Evolutionary conservation across 2,797 vertebrate species (phyloP).

Genomic region (Chaetodon trifasciatus): DNA sequence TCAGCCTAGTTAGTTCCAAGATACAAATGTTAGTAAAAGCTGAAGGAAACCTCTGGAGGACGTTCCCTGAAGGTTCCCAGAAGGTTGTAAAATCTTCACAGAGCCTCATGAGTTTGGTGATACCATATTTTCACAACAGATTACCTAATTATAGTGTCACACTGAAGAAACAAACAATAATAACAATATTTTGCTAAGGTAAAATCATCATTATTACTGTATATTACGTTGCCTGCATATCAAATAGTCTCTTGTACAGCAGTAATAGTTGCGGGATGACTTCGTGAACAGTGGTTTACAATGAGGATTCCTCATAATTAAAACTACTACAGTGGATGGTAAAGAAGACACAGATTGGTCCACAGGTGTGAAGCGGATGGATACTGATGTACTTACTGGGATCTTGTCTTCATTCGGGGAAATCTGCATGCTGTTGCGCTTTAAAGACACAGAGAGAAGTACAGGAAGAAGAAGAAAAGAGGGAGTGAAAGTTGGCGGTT

Average conservation of each 20-base stretch:
- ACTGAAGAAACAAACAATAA: background rate
- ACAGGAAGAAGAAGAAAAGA: slow-evolving; percentile 10
- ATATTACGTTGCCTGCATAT: background rate
- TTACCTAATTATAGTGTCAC: background rate
- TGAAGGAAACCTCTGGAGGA: slow-evolving; percentile 14
- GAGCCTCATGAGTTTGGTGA: background rate
- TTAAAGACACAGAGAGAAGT: slow-evolving; percentile 62
- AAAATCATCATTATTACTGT: too few species aligned
- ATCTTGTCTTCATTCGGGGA: slow-evolving; percentile 76
- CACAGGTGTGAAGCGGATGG: background rate
- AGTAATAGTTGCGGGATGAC: background rate
- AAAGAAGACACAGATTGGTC: background rate
- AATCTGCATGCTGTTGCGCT: slow-evolving; percentile 78
- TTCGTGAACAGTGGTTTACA: background rate
- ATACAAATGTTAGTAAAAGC: background rate
- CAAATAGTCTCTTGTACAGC: background rate
- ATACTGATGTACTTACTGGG: slow-evolving; percentile 77
- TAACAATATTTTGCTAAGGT: background rate
- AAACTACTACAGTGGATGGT: background rate
- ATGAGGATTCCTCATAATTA: background rate
- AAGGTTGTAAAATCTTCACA: background rate
- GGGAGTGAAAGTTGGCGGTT: slow-evolving; percentile 67
- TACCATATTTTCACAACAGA: background rate
- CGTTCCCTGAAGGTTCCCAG: background rate
- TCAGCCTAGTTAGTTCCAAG: background rate